These are phyloP conservation scores for Botia kubotai DNA, from an alignment of 2,797 vertebrate species.

Conservation along the genomic window DNA sequence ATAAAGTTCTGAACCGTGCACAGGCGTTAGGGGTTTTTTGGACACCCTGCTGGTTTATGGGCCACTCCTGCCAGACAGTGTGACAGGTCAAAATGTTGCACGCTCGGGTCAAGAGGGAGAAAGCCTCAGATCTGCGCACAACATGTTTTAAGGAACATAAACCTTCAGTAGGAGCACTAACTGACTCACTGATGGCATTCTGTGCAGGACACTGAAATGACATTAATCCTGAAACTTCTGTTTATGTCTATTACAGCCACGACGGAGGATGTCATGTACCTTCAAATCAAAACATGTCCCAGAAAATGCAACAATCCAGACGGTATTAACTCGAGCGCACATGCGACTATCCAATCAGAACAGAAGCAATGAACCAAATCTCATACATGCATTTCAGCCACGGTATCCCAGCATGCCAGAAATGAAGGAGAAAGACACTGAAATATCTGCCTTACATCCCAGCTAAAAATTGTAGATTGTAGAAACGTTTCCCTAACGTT, in stretches of 20 bases:
- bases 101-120: slow-evolving; percentile 20
- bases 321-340: background rate
- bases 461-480: too few relatives aligned
- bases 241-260: background rate
- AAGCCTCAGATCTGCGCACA: slow-evolving; percentile 6
- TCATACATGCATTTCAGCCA: background rate
- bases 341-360: background rate
- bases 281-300: background rate
- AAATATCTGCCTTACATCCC: slow-evolving; percentile 38
- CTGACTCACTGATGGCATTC: background rate
- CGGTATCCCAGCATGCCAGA: background rate
- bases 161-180: background rate
- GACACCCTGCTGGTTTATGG: slow-evolving; percentile 42
- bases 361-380: background rate
- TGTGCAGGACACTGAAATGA: background rate
- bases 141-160: slow-evolving; percentile 4
- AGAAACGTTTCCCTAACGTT: too few relatives aligned
- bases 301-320: background rate
- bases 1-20: slow-evolving; percentile 45
- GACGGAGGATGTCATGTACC: background rate
- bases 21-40: slow-evolving; percentile 15
- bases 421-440: slow-evolving; percentile 15
- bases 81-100: slow-evolving; percentile 44
- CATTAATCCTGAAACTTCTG: background rate
- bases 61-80: slow-evolving; percentile 38